Conservation (phyloP, 2,888 invertebrate genomes). For the Lasioglossum leucozonium region DNA sequence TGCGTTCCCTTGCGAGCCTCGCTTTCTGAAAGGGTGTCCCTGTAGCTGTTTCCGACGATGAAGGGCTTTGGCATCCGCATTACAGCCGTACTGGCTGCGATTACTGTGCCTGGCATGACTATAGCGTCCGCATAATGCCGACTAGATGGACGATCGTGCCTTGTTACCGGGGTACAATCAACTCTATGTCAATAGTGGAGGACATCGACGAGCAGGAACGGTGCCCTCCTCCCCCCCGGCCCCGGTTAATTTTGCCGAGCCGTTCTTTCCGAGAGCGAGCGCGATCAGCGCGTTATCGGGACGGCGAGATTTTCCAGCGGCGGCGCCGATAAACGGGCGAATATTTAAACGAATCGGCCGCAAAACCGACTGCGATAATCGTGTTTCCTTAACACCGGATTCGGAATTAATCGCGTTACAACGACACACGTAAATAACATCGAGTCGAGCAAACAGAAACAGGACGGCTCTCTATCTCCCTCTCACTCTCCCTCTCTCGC, state of each 20-base stretch:
- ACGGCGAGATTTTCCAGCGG: not conserved
- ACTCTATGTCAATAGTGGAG: constrained; percentile 50
- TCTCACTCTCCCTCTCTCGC: too few relatives aligned
- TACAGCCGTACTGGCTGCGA: constrained; percentile 58
- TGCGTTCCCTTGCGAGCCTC: not conserved
- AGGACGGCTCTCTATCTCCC: not conserved
- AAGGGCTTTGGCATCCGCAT: constrained; percentile 64
- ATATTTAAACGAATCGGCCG: constrained; percentile 5
- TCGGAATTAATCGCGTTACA: constrained; percentile 26
- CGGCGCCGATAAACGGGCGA: not conserved
- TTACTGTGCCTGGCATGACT: constrained; percentile 61
- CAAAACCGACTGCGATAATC: constrained; percentile 23
- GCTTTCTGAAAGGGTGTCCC: constrained; percentile 54
- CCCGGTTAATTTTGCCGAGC: constrained; percentile 38
- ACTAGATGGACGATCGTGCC: constrained; percentile 57
- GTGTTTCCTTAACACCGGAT: constrained; percentile 16
- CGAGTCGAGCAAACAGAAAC: not conserved
- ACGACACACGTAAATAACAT: constrained; percentile 9
- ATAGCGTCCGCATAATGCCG: constrained; percentile 63
- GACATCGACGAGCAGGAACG: constrained; percentile 11
- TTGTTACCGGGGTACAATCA: constrained; percentile 60
- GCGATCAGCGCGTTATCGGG: not conserved
- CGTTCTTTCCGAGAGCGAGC: constrained; percentile 19
- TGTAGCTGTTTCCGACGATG: constrained; percentile 49
- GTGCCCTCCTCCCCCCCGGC: too few relatives aligned